These are phyloP conservation scores for Thunnus thynnus DNA, from an alignment of 2,113 vertebrate species.

Conservation along the genomic window DNA sequence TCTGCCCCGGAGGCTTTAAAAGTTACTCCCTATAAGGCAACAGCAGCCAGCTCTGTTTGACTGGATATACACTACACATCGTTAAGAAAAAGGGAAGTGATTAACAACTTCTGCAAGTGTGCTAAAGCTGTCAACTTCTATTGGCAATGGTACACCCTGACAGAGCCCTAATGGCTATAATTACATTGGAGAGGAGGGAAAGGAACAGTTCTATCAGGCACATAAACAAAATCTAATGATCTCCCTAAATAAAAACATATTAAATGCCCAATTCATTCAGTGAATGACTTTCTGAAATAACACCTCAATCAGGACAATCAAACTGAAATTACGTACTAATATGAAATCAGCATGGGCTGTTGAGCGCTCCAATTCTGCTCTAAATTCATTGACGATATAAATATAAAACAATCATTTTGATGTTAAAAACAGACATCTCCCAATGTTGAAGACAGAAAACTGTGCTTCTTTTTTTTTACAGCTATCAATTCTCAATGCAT, in stretches of 20 bases:
- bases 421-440: neutral
- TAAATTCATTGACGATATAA: neutral
- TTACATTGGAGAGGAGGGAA: slow-evolving; percentile 16
- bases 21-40: neutral
- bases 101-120: slow-evolving; percentile 34
- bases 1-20: neutral
- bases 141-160: slow-evolving; percentile 16
- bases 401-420: neutral
- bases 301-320: neutral
- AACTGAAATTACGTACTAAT: slow-evolving; percentile 3
- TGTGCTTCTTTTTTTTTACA: neutral
- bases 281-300: neutral
- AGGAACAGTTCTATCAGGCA: slow-evolving; percentile 22
- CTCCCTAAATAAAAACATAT: neutral
- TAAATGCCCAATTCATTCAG: neutral
- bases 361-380: neutral
- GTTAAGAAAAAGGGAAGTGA: slow-evolving; percentile 26
- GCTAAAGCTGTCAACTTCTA: slow-evolving; percentile 30
- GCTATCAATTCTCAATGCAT: neutral
- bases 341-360: neutral
- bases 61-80: slow-evolving; percentile 10
- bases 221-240: slow-evolving; percentile 29
- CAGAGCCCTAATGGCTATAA: slow-evolving; percentile 36
- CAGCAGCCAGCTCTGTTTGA: neutral
- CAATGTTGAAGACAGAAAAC: too few species aligned